Evolutionary conservation across 2,888 invertebrate genomes (phyloP), one percentile per base, ranked within the genome.

Genomic region (Meganola albula): DNA sequence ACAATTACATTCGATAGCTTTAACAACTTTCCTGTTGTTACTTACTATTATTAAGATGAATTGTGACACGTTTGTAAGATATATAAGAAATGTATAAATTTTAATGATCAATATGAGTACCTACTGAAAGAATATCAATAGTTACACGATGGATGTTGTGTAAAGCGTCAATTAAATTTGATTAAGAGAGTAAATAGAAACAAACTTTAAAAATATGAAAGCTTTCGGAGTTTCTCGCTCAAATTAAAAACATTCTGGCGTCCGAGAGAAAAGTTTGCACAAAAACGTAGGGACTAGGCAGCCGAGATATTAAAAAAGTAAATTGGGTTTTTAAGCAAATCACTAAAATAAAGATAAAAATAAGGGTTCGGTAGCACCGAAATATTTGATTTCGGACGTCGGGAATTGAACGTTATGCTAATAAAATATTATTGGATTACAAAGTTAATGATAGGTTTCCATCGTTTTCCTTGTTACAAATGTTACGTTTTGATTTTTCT

Each of bases 161-260:
- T 12, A 22, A 29, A 39, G 41, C 44, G 44, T 45, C 33, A 42
- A 46, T 48, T 41, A 37, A 35, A 50, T 46, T 21, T 31, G 32
- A 16, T 42, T 18, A 38, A 42, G 37, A 36, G 39, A 36, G 33
- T 31, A 31, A 36, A 48, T 50, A 44, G 46, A 58, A 61, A 52
- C 57, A 38, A 49, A 44, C 40, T 46, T 37, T 39, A 52, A 43
- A 53, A 57, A 58, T 50, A 49, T 44, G 43, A 34, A 58, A 59
- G 56, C 43, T 54, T 58, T 34, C 33, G 30, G 34, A 49, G 40
- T 30, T 46, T 50, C 41, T 32, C 31, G 14, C 37, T 37, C 44
- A 60, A 60, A 63, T 63, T 58, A 58, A 63, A 63, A 63, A 55
- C 60, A 60, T 53, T 47, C 50, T 48, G 44, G 43, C 48, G 36